Evolutionary conservation across 2,113 vertebrate genomes (phyloP), one percentile per base, ranked within the genome.

Genomic region (Nycticryphes semicollaris): DNA sequence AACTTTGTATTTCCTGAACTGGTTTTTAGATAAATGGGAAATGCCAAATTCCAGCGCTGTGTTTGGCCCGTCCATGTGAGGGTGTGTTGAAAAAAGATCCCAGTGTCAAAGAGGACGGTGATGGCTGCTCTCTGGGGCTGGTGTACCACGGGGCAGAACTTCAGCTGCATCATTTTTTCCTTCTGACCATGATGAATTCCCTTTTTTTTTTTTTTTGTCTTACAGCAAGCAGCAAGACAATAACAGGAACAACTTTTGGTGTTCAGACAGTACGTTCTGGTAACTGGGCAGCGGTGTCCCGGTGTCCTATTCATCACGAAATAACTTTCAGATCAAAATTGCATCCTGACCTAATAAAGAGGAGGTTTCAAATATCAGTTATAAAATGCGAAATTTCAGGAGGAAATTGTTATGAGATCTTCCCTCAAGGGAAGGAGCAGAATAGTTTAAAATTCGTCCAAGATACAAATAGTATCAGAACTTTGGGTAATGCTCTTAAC

Each of bases 331-430:
- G 87, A 67, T 41, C 76, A 33, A 10, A 70, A 92, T 21, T 92
- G 43, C 82, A 39, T 78, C 90, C 88, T 90, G 93, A 39, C 62
- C 90, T 48, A 33, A 35, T 22, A 14, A 17, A 88, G 66, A 83
- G 76, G 76, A 56, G 79, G 82, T 51, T 77, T 84, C 72, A 48
- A 27, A 27, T 67, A 60, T 30, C 82, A 5, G 30, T 37, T 80
- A 20, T 3, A 63, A 83, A 92, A 80, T 4, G 23, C 4, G 6
- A 47, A 33, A 15, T 84, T 91, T 53, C 57, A 24, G 81, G 80
- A 94, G 84, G 92, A 87, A 90, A 24, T 57, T 28, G 67, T 74
- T 78, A 63, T 75, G 85, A 93, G 93, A 33, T 87, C 87, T 94
- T 93, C 60, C 82, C 90, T 89, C 88, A 31, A 56, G 92, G 83